A percentile compares a stretch with the other conserved stretches of the same genome.
Evolutionary conservation across 2,113 vertebrate species (phyloP).

Genomic region (Sus scrofa): DNA sequence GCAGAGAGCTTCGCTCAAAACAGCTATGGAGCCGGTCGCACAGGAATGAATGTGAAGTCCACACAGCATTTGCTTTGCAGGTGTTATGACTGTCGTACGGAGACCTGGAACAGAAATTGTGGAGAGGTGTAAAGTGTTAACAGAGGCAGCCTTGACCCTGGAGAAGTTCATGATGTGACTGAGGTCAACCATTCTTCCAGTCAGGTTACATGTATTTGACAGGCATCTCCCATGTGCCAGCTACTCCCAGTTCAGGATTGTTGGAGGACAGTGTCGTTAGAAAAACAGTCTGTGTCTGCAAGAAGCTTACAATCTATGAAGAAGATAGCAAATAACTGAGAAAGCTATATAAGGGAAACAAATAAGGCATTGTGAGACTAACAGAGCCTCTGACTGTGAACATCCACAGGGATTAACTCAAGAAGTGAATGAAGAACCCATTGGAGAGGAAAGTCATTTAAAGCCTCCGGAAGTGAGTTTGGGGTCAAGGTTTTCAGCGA

Average conservation of each 20-base stretch:
- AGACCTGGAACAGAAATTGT: background rate
- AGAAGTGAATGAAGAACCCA: no score
- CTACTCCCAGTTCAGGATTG: background rate
- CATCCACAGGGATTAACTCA: background rate
- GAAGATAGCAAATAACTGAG: background rate
- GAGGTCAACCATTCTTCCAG: background rate
- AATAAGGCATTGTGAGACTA: background rate
- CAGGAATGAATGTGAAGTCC: background rate
- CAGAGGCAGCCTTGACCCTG: background rate
- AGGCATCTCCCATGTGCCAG: background rate
- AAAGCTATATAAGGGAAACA: background rate
- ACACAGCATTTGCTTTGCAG: background rate
- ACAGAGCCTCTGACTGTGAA: background rate
- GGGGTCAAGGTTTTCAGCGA: background rate
- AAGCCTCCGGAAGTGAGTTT: background rate
- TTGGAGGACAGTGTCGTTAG: background rate
- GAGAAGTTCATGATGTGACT: background rate
- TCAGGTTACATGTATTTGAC: background rate
- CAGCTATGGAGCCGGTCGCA: fast-evolving
- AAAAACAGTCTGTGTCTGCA: background rate
- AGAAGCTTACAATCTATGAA: background rate
- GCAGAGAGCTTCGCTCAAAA: background rate
- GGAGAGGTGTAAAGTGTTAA: background rate
- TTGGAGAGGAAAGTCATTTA: background rate
- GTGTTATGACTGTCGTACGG: background rate